phyloP scores from a whole-genome alignment of 1,140 invertebrate genomes.

The Pantala flavescens region DNA sequence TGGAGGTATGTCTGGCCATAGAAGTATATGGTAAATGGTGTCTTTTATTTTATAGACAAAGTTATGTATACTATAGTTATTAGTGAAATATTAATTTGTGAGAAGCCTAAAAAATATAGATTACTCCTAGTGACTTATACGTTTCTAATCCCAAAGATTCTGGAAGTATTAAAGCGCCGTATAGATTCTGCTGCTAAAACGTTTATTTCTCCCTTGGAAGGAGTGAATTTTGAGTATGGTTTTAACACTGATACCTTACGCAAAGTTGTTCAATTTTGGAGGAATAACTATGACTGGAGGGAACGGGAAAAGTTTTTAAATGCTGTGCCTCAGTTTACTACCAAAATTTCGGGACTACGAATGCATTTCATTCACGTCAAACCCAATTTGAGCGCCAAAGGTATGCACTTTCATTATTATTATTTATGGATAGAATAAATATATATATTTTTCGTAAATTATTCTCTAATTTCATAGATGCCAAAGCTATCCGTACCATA shows the following conservation, averaged over 20 bases:
- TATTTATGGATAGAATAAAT: too few relatives aligned
- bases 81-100: too few relatives aligned
- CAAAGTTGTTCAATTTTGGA: constrained; percentile 58
- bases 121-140: too few relatives aligned
- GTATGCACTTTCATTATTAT: constrained; percentile 28
- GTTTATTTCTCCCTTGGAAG: constrained; percentile 51
- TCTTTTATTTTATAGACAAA: too few relatives aligned
- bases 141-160: too few relatives aligned
- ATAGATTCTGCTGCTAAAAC: constrained; percentile 21
- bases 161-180: constrained; percentile 32
- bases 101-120: too few relatives aligned
- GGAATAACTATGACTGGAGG: constrained; percentile 62
- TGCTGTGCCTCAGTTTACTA: constrained; percentile 56
- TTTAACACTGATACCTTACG: constrained; percentile 57
- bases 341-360: constrained; percentile 54
- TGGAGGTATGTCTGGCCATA: too few relatives aligned
- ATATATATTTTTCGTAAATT: too few relatives aligned
- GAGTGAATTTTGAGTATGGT: constrained; percentile 61
- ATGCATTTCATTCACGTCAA: constrained; percentile 62
- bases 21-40: too few relatives aligned
- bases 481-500: constrained; percentile 33
- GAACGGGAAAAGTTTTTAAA: constrained; percentile 56
- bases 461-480: too few relatives aligned
- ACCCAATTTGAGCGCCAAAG: constrained; percentile 36
- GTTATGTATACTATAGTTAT: too few relatives aligned